Conservation (phyloP, 2,888 invertebrate species). For the Himalopsyche tibetana region DNA sequence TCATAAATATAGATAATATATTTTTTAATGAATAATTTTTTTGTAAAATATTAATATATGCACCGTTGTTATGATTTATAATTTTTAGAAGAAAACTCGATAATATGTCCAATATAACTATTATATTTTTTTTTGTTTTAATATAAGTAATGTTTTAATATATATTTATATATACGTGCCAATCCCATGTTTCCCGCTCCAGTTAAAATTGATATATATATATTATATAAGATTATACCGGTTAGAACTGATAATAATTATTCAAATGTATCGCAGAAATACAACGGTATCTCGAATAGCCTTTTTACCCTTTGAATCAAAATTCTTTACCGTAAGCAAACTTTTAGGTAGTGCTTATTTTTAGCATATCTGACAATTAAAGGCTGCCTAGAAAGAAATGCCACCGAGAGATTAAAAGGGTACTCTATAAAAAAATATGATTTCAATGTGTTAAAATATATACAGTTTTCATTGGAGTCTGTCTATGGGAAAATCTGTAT, state of each 20-base stretch:
- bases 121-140: slow-evolving; percentile 18
- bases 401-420: neutral
- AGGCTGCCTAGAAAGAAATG: neutral
- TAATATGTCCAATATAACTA: slow-evolving; percentile 34
- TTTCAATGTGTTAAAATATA: neutral
- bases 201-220: slow-evolving; percentile 35
- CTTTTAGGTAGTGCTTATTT: neutral
- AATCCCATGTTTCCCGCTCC: slow-evolving; percentile 39
- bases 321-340: neutral
- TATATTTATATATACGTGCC: slow-evolving; percentile 31
- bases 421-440: neutral
- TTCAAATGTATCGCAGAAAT: neutral
- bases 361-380: slow-evolving; percentile 4
- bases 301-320: neutral
- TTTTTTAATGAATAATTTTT: neutral
- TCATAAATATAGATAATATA: slow-evolving; percentile 35
- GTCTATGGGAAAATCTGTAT: slow-evolving; percentile 26
- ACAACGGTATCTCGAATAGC: neutral
- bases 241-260: neutral
- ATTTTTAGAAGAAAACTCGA: slow-evolving; percentile 28
- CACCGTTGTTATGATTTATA: slow-evolving; percentile 43
- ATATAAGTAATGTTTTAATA: slow-evolving; percentile 19
- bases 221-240: neutral
- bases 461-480: slow-evolving; percentile 38
- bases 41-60: slow-evolving; percentile 40